A percentile compares a stretch with the other conserved stretches of the same genome.
These are phyloP conservation scores for Cyrtorhinus lividipennis DNA, from an alignment of 1,140 invertebrate genomes.

Conservation along the genomic window DNA sequence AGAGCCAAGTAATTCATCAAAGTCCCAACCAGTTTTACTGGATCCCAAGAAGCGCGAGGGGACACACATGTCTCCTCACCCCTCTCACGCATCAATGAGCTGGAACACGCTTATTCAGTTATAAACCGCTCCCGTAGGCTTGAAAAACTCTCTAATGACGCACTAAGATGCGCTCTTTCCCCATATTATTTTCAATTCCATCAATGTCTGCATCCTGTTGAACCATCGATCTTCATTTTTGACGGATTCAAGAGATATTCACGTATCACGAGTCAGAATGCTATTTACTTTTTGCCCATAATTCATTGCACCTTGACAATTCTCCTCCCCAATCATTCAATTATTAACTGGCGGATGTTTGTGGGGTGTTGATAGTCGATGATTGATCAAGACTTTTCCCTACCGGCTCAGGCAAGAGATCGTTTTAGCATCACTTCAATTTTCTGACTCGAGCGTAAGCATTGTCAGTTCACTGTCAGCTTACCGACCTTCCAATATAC, in stretches of 20 bases:
- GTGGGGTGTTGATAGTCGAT: too few relatives aligned
- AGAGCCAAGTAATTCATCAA: constrained; percentile 4
- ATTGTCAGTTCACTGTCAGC: too few relatives aligned
- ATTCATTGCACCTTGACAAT: too few relatives aligned
- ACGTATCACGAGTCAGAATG: too few relatives aligned
- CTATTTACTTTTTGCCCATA: too few relatives aligned
- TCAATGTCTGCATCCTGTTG: background rate
- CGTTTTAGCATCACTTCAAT: too few relatives aligned
- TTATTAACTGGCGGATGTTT: too few relatives aligned
- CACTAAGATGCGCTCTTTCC: background rate
- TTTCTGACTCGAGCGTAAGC: too few relatives aligned
- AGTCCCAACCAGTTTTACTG: constrained; percentile 3
- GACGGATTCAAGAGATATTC: background rate
- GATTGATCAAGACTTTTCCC: too few relatives aligned
- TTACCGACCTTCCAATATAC: too few relatives aligned
- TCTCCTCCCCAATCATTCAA: too few relatives aligned
- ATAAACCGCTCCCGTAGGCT: constrained; percentile 5
- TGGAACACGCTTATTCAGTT: constrained; percentile 1
- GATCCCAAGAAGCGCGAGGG: background rate
- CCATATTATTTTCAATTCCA: constrained; percentile 2
- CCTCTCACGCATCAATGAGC: background rate
- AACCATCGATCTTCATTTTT: background rate
- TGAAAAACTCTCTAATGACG: constrained; percentile 5
- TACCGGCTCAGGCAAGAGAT: too few relatives aligned
- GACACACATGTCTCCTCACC: constrained; percentile 4